Evolutionary conservation across 2,888 invertebrate genomes (phyloP), one percentile per base, ranked within the genome.

Genomic region (Yponomeuta cagnagella): DNA sequence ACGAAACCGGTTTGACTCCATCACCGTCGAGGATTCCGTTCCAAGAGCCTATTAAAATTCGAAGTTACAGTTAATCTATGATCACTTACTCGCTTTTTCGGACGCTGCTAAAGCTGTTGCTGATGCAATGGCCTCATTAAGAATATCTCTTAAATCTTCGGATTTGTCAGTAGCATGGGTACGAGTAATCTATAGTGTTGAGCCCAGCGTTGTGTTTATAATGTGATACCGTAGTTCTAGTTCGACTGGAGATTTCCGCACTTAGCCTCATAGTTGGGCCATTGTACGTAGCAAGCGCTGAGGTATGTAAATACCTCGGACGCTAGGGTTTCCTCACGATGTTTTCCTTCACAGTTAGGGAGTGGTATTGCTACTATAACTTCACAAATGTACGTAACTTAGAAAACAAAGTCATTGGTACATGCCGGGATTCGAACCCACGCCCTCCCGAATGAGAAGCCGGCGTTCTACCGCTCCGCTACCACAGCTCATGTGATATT

Each of bases 1-100:
- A 63, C 70, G 15, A 58, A 69, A 69, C 58, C 63, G 69, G 52
- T 69, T 68, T 43, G 33, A 58, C 52, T 58, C 52, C 52, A 15
- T 58, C 52, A 33, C 65, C 65, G n/a, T 33, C 65, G 65, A 30
- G 33, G 33, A 65, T 31, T 30, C 65, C 65, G 65, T 33, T 65
- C 52, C 52, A 15, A 58, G 31, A 65, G 65, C 30, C 33, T 30
- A 65, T 65, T 31, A 65, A 65, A 65, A n/a, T 43, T 15, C 23
- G n/a, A 10, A n/a, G 23, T n/a, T 58, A 58, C 52, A 43, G 43
- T 43, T 58, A 9, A 15, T 12, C 68, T 68, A n/a, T 23, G 43
- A 10, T 67, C 67, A 66, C 65, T 66, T 31, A 43, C 67, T 67
- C 2, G 12, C 10, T 23, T 10, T 33, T 65, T 65, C 23, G 15